Evolutionary conservation across 2,113 vertebrate species (phyloP).

Genomic region (Chionis minor): DNA sequence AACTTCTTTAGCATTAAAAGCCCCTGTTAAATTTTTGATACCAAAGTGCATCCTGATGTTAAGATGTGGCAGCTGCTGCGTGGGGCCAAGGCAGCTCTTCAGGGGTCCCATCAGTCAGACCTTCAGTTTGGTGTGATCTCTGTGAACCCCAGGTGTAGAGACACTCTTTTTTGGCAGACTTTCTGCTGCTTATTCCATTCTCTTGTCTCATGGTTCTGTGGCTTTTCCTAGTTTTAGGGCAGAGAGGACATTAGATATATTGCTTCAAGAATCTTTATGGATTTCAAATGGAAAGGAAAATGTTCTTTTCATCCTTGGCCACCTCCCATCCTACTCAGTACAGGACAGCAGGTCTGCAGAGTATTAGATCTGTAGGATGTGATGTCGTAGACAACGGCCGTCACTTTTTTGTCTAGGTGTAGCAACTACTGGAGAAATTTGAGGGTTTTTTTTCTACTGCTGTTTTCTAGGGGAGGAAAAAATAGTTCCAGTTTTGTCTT

Average conservation of each 20-base stretch:
- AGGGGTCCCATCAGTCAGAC: neutral
- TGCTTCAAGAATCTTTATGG: neutral
- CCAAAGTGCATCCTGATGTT: accelerated
- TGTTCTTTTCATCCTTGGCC: neutral
- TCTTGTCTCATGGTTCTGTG: accelerated
- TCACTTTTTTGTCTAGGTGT: neutral
- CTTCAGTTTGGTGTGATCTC: neutral
- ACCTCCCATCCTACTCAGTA: neutral
- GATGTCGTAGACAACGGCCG: neutral
- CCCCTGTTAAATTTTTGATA: neutral
- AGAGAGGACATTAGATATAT: neutral
- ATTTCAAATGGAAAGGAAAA: neutral
- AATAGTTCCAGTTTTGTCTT: neutral
- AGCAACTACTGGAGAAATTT: neutral
- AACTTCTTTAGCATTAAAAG: neutral
- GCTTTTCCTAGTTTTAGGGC: neutral
- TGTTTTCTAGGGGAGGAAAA: neutral
- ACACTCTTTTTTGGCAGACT: neutral
- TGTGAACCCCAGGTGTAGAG: accelerated
- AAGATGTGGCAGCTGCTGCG: neutral
- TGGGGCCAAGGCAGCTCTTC: neutral
- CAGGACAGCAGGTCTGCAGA: neutral
- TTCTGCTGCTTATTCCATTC: neutral
- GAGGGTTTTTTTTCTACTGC: neutral
- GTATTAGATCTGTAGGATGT: neutral